Percentiles rank a stretch among this genome's conserved stretches.
phyloP scores from a whole-genome alignment of 30 jellyfish, hydroid and myxozoan genomes.

The Pseudorhiza aurosa region DNA sequence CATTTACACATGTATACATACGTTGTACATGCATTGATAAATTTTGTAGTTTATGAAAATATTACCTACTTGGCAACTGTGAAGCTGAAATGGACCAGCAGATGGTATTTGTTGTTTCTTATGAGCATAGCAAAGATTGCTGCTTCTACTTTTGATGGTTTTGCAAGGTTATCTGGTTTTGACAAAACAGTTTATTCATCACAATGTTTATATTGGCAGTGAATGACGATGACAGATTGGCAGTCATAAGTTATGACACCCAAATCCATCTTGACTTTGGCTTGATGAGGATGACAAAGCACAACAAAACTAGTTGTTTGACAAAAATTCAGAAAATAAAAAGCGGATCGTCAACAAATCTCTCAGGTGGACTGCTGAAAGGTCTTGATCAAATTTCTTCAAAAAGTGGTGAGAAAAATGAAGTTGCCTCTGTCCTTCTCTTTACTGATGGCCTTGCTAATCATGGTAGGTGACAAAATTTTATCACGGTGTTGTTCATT shows the following conservation, averaged over 20 bases:
- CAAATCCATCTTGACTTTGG: conserved; percentile 60
- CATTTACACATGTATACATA: too few relatives aligned
- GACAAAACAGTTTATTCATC: too few relatives aligned
- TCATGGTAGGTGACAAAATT: conserved; percentile 56
- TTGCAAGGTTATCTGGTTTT: too few relatives aligned
- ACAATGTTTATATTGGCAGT: too few relatives aligned
- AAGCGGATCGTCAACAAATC: conserved; percentile 76
- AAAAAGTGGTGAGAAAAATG: conserved; percentile 67
- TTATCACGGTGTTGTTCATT: too few relatives aligned
- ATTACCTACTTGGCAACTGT: too few relatives aligned
- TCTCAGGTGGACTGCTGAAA: conserved; percentile 88
- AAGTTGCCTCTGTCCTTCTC: conserved; percentile 88
- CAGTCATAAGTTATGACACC: conserved; percentile 84
- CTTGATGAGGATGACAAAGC: conserved; percentile 52
- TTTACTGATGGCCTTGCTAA: conserved; percentile 95
- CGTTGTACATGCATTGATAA: too few relatives aligned
- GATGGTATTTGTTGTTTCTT: too few relatives aligned
- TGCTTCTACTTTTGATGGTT: too few relatives aligned
- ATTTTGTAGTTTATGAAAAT: too few relatives aligned
- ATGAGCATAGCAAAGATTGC: too few relatives aligned
- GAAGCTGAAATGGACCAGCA: too few relatives aligned
- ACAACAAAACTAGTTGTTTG: conserved; percentile 43
- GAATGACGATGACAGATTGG: conserved; percentile 67
- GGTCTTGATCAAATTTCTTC: conserved; percentile 84
- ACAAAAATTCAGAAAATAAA: conserved; percentile 25